phyloP scores from a whole-genome alignment of 2,888 invertebrate species.

The Drosophila neutralis region DNA sequence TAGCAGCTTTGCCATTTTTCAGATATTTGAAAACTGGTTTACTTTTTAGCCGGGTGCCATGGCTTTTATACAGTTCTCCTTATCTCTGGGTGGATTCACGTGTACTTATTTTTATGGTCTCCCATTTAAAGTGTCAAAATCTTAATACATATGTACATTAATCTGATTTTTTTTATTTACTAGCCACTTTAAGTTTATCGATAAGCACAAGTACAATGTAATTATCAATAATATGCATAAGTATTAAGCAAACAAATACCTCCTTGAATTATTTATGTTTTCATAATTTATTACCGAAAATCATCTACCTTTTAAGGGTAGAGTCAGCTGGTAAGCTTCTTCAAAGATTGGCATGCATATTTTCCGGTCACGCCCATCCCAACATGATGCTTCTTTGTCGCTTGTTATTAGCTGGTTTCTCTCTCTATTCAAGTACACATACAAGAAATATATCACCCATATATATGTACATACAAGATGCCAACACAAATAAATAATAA shows the following conservation, averaged over 20 bases:
- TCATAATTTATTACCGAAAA: not conserved
- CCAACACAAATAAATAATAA: not conserved
- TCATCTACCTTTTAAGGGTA: not conserved
- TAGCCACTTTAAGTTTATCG: constrained; percentile 3
- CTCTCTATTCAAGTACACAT: not conserved
- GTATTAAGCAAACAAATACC: not conserved
- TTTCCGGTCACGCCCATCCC: not conserved
- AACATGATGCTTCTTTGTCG: not conserved
- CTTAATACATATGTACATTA: not conserved
- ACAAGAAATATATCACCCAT: too few relatives aligned
- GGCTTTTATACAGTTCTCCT: constrained; percentile 33
- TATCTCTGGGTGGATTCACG: constrained; percentile 20
- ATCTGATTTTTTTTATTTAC: not conserved
- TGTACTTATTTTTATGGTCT: constrained; percentile 27
- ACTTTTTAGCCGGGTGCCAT: not conserved
- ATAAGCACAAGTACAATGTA: not conserved
- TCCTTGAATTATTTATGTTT: not conserved
- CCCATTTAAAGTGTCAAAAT: not conserved
- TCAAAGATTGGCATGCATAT: not conserved
- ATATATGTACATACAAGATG: not conserved
- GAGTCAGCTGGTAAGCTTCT: not conserved
- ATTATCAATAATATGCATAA: not conserved
- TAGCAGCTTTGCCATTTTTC: constrained; percentile 37
- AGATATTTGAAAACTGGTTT: constrained; percentile 12
- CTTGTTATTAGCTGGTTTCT: not conserved